Evolutionary conservation across 1,140 invertebrate species (phyloP), one percentile per base, ranked within the genome.

Genomic region (Chironomus striatipennis): DNA sequence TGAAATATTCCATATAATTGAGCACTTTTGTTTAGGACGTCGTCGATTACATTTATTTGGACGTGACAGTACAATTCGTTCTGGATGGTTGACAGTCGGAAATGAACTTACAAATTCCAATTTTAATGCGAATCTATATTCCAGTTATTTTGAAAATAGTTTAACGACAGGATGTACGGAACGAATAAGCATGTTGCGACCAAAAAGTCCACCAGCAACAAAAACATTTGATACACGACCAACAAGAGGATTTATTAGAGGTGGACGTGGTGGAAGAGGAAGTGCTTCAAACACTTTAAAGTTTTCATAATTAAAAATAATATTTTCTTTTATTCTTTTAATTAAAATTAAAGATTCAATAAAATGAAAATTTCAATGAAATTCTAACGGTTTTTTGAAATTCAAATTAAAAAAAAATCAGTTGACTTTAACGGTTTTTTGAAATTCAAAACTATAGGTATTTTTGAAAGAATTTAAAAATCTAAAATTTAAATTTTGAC

Each of bases 1-100:
- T 20, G 97, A 99, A 85, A 98, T 99, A 79, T 98, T 98, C 84
- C 95, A 98, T 83, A 98, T 99, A 74, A 98, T 98, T 80, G 97
- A 99, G 83, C 97, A 98, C 82, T 99, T 99, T 82, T 98, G 97
- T 84, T 87, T 98, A 73, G 97, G 97, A 0, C 87, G 94, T 76
- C 86, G 97, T 83, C 91, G 93, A 77, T 85, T 98, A 65, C 96
- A 98, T 83, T 83, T 99, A 17, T 99, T 98, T 85, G 97, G 96
- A 0, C 86, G 95, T 7, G 97, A 98, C 80, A 93, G 90, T 9
- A 98, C 95, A 0, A 98, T 98, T 75, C 85, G 97, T 20, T 96
- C 96, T 0, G 92, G 97, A 12, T 98, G 97, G 97, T 84, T 99
- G n/a, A 97, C 96, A 0, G 87, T 99, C 2, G 97, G 97, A 2